These are phyloP conservation scores for Agrochola lota DNA, from an alignment of 2,888 invertebrate species.

Conservation along the genomic window DNA sequence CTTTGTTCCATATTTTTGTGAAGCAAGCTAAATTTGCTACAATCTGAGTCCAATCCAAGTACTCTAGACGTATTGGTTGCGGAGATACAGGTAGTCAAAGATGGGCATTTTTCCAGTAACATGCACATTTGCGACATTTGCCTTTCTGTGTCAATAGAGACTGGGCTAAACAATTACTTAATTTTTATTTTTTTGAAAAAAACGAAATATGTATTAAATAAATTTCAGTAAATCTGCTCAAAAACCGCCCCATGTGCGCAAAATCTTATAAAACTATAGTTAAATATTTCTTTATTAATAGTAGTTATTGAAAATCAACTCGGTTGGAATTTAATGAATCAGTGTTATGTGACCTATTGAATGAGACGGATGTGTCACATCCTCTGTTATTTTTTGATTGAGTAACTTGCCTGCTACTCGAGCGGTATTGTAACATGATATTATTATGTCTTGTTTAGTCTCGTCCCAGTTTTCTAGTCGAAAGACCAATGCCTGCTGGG, in stretches of 20 bases:
- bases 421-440: background rate
- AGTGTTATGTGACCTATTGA: background rate
- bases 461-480: background rate
- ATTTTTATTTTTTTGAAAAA: background rate
- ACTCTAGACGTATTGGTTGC: too few species aligned
- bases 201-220: too few species aligned
- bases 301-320: background rate
- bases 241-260: slow-evolving; percentile 7
- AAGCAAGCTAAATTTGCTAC: too few species aligned
- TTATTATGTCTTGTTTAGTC: background rate
- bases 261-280: background rate
- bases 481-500: too few species aligned
- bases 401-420: background rate
- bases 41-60: too few species aligned
- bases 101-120: too few species aligned
- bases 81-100: too few species aligned
- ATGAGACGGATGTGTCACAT: background rate
- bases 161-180: background rate
- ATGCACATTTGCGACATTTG: too few species aligned
- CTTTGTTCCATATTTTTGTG: too few species aligned
- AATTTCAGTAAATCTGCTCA: background rate
- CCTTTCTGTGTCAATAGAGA: too few species aligned
- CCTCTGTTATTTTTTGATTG: slow-evolving; percentile 1
- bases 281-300: background rate
- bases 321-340: background rate